A percentile compares a stretch with the other conserved stretches of the same genome.
Conservation (phyloP, 2,888 invertebrate species). For the Trichacis sp. region DNA sequence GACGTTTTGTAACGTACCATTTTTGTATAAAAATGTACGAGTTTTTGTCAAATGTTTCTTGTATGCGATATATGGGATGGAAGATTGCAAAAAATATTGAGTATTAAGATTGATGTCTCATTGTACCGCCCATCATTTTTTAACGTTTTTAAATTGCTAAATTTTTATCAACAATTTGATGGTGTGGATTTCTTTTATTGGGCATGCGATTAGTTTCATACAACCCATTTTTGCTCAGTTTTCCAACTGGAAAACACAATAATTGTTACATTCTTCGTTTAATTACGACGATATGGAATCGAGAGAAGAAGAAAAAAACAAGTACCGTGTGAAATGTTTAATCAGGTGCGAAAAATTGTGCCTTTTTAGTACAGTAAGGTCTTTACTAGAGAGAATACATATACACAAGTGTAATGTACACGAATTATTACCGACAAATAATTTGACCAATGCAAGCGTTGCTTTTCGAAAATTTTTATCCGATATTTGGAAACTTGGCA, state of each 20-base stretch:
- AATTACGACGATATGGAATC: not conserved
- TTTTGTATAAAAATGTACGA: not conserved
- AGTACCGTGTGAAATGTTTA: slow-evolving; percentile 53
- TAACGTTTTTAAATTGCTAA: not conserved
- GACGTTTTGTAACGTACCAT: not conserved
- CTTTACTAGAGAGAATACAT: slow-evolving; percentile 47
- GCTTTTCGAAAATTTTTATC: slow-evolving; percentile 22
- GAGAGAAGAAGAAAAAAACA: slow-evolving; percentile 21
- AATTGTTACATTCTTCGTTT: not conserved
- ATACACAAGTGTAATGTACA: slow-evolving; percentile 14
- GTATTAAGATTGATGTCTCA: slow-evolving; percentile 32
- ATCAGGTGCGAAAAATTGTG: slow-evolving; percentile 66
- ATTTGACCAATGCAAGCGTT: too few species aligned
- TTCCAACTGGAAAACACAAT: slow-evolving; percentile 9
- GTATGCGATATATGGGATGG: too few species aligned
- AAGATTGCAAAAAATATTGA: not conserved
- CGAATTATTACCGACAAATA: too few species aligned
- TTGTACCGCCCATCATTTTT: slow-evolving; percentile 41
- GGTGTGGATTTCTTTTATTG: too few species aligned
- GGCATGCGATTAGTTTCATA: slow-evolving; percentile 10
- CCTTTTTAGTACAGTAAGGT: slow-evolving; percentile 68
- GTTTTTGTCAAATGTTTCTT: too few species aligned
- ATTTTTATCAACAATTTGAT: too few species aligned
- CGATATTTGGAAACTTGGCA: too few species aligned
- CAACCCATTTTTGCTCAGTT: slow-evolving; percentile 11